These are phyloP conservation scores for Apis cerana DNA, from an alignment of 1,140 invertebrate genomes.

Conservation along the genomic window DNA sequence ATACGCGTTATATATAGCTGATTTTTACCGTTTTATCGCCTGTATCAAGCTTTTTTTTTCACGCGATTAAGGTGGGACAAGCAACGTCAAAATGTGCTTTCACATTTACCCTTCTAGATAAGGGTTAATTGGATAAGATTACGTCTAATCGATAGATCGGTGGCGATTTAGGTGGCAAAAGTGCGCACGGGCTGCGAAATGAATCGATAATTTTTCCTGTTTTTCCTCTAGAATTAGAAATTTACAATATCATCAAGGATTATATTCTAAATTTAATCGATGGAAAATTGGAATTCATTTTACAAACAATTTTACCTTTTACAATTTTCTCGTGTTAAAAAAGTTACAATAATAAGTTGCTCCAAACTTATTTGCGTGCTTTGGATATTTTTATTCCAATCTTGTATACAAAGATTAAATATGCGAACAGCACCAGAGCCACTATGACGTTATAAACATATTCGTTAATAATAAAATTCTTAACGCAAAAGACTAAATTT, in stretches of 20 bases:
- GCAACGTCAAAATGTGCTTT: neutral
- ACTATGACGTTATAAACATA: no score
- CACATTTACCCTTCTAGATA: neutral
- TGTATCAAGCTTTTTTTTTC: neutral
- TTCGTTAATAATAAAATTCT: no score
- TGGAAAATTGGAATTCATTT: no score
- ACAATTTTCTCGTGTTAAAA: no score
- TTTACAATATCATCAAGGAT: neutral
- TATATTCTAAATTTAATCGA: neutral
- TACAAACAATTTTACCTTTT: no score
- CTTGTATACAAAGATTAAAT: no score
- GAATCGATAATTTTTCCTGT: neutral
- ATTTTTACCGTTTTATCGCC: conserved; percentile 11
- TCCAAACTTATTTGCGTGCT: no score
- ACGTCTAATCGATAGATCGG: neutral
- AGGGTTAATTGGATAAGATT: conserved; percentile 20
- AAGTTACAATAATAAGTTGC: no score
- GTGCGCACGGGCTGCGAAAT: no score
- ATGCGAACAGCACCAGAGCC: no score
- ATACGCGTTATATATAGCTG: neutral
- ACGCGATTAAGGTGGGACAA: neutral
- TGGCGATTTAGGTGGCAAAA: neutral
- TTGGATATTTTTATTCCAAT: no score
- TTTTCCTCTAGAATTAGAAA: neutral
- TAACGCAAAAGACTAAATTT: no score